Evolutionary conservation across 2,888 invertebrate species (phyloP), one percentile per base, ranked within the genome.

Genomic region (Orthosia gothica): DNA sequence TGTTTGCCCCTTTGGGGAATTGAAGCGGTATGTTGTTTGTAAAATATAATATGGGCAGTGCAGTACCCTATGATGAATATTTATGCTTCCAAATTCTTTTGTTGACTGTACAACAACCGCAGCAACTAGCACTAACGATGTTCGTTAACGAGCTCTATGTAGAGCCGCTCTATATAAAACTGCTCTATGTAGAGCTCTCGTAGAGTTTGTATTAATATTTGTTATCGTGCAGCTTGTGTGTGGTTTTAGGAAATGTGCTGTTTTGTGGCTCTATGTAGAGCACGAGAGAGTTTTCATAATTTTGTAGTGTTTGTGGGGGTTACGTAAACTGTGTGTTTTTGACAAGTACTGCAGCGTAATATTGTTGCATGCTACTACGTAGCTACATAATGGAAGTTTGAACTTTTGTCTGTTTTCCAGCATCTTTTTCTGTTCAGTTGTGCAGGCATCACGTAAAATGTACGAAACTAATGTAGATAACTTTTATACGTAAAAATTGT

Each of bases 71-170:
- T 40, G 40, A 40, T 40, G 5, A 47, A 32, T 52, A 47, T 52
- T 45, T 3, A 32, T 40, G n/a, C 13, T 47, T n/a, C 5, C 9
- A 16, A 62, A 70, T 49, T 68, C 55, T 79, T 71, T 65, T 78
- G 59, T 72, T 45, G 18, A 23, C 26, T 26, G 62, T 47, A 64
- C 23, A 65, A 69, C 20, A 32, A 64, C 81, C 67, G n/a, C 76
- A 40, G 23, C n/a, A 55, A 65, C 79, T 64, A 52, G 49, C 62
- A 52, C 76, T 76, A 80, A 81, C 81, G 45, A 76, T 64, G 76
- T 68, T 64, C 59, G 64, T 50, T 76, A 80, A 66, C 82, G 58
- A 81, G 65, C 68, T 65, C 57, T 70, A 64, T 20, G 32, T 74
- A 77, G 49, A 49, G 32, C 18, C 12, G 16, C 71, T 71, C 23